A percentile compares a stretch with the other conserved stretches of the same genome.
These are phyloP conservation scores for Corella eumyota DNA, from an alignment of 23 tunicate species.

Conservation along the genomic window DNA sequence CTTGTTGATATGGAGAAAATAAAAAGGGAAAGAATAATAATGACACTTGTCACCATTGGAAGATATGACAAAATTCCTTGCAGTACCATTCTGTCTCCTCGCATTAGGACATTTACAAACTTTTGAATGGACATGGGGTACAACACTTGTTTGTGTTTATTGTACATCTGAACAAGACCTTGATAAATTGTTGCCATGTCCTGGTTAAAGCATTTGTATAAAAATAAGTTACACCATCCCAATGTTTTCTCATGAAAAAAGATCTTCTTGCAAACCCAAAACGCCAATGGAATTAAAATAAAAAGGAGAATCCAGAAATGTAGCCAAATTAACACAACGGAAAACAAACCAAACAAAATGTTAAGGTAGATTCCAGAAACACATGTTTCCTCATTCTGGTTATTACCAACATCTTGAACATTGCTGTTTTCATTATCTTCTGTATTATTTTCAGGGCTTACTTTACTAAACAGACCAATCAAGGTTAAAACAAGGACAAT, in stretches of 20 bases:
- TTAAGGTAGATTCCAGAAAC: conserved; percentile 25
- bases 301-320: conserved; percentile 36
- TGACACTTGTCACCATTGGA: conserved; percentile 59
- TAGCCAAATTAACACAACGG: conserved; percentile 25
- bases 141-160: conserved; percentile 6
- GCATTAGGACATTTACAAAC: conserved; percentile 3
- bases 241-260: conserved; percentile 17
- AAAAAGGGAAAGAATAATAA: conserved; percentile 56
- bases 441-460: background rate
- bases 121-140: conserved; percentile 26
- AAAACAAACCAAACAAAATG: conserved; percentile 32
- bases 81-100: conserved; percentile 50
- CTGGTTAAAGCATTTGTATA: background rate
- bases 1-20: conserved; percentile 26
- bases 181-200: background rate
- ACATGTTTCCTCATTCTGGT: background rate
- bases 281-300: conserved; percentile 35
- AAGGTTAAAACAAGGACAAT: background rate
- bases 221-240: conserved; percentile 5
- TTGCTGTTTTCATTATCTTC: background rate
- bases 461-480: background rate
- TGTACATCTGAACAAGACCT: background rate
- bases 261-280: conserved; percentile 27
- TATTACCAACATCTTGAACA: background rate
- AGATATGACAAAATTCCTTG: conserved; percentile 23